Evolutionary conservation across 2,113 vertebrate species (phyloP).

Genomic region (Parotia lawesii): DNA sequence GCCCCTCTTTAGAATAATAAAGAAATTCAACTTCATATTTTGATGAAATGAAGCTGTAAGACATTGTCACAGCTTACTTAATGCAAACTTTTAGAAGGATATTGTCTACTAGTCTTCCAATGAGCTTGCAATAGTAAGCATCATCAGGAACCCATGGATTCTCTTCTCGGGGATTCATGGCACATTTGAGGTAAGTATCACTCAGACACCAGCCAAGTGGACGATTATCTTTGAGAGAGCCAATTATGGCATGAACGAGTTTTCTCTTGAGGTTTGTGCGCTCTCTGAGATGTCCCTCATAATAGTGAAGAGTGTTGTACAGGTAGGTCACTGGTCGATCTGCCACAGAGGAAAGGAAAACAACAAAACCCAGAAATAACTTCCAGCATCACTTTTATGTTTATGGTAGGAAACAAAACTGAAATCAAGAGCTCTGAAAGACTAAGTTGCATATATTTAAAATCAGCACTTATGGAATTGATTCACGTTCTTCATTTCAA

Average conservation of each 20-base stretch:
- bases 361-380: neutral
- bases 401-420: neutral
- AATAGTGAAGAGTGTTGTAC: conserved; percentile 98
- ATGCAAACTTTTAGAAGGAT: conserved; percentile 79
- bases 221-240: conserved; percentile 95
- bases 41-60: neutral
- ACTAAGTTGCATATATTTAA: neutral
- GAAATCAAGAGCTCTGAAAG: neutral
- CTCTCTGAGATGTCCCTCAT: conserved; percentile 90
- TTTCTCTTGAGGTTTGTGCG: conserved; percentile 93
- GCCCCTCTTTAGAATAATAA: neutral
- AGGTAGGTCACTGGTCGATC: conserved; percentile 97
- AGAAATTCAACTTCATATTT: neutral
- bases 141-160: conserved; percentile 96
- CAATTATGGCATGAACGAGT: conserved; percentile 96
- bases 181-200: conserved; percentile 92
- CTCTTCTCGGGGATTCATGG: conserved; percentile 93
- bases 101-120: conserved; percentile 97
- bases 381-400: neutral
- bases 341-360: conserved; percentile 61
- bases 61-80: neutral
- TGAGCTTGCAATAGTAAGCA: conserved; percentile 96
- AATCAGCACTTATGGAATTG: neutral
- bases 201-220: conserved; percentile 94
- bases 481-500: neutral